These are phyloP conservation scores for Saccostrea glomerata DNA, from an alignment of 1,140 invertebrate species.

Conservation along the genomic window DNA sequence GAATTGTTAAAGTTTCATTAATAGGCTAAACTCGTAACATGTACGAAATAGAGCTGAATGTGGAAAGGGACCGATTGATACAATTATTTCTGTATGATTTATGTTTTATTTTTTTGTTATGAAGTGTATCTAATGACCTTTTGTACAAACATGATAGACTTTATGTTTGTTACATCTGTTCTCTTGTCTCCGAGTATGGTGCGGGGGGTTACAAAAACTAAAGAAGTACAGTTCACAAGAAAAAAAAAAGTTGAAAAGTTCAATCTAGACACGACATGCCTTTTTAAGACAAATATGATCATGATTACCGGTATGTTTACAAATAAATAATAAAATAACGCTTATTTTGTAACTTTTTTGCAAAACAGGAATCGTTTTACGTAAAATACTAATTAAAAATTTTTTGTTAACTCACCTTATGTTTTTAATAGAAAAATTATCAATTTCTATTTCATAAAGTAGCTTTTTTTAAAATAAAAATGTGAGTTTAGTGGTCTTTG, in stretches of 20 bases:
- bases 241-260: neutral
- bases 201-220: neutral
- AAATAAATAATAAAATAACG: no score
- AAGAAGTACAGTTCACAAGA: neutral
- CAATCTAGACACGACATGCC: neutral
- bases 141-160: slow-evolving; percentile 2
- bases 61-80: slow-evolving; percentile 16
- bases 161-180: slow-evolving; percentile 13
- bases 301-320: no score
- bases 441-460: no score
- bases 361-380: no score
- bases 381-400: no score
- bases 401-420: no score
- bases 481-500: no score
- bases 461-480: no score
- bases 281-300: no score
- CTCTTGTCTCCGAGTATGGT: neutral
- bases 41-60: neutral
- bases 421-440: no score
- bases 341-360: no score
- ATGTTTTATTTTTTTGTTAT: neutral
- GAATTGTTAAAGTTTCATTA: neutral
- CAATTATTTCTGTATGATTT: slow-evolving; percentile 6
- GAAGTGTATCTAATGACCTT: slow-evolving; percentile 11
- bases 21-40: neutral